Percentiles rank a stretch among this genome's conserved stretches.
These are phyloP conservation scores for Gnathonemus longibarbis DNA, from an alignment of 2,113 vertebrate species.

Conservation along the genomic window DNA sequence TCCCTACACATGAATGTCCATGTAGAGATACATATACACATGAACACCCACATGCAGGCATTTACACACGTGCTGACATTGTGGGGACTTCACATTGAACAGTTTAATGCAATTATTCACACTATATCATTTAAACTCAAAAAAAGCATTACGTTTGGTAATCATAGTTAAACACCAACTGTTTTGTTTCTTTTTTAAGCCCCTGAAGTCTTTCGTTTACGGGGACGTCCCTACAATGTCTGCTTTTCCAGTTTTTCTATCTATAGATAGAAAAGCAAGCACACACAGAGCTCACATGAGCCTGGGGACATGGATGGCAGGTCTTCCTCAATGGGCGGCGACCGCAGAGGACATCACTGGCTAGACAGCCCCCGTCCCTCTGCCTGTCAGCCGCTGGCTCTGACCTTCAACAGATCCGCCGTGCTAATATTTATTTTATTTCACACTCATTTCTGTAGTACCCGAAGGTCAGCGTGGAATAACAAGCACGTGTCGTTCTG, in stretches of 20 bases:
- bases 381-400: not conserved
- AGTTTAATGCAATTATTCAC: not conserved
- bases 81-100: not conserved
- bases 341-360: not conserved
- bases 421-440: constrained; percentile 12
- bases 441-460: not conserved
- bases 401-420: not conserved
- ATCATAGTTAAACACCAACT: not conserved
- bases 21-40: not conserved
- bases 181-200: not conserved
- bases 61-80: not conserved
- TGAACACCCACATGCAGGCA: not conserved
- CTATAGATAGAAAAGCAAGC: not conserved
- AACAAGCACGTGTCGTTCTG: constrained; percentile 6
- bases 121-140: not conserved
- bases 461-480: not conserved
- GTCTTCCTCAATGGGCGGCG: not conserved
- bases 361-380: not conserved
- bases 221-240: not conserved
- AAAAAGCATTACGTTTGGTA: not conserved
- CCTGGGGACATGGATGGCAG: not conserved
- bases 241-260: not conserved
- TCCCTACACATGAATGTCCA: not conserved
- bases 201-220: not conserved
- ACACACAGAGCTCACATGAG: not conserved